Percentiles rank a stretch among this genome's conserved stretches.
phyloP scores from a whole-genome alignment of 2,888 invertebrate genomes.

The Noctua pronuba region DNA sequence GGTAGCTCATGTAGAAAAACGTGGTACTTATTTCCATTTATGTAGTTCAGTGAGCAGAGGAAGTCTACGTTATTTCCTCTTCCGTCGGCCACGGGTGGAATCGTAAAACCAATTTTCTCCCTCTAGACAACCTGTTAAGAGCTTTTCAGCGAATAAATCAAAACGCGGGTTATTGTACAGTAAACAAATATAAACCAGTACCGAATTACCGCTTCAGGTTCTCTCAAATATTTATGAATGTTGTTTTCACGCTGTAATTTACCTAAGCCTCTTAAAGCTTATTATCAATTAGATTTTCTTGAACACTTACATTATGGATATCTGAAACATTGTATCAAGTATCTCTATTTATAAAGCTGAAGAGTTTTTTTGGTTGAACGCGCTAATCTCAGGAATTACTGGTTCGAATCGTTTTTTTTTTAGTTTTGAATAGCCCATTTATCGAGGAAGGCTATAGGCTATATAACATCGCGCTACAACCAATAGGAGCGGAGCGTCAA shows the following conservation, averaged over 20 bases:
- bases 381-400: too few species aligned
- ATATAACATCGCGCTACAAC: too few species aligned
- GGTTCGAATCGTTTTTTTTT: too few species aligned
- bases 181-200: conserved; percentile 43
- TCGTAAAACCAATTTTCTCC: conserved; percentile 74
- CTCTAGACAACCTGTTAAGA: conserved; percentile 60
- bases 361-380: too few species aligned
- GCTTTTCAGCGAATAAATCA: conserved; percentile 60
- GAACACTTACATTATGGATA: neutral
- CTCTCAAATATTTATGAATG: conserved; percentile 33
- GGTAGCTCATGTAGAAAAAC: conserved; percentile 1
- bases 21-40: conserved; percentile 47
- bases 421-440: too few species aligned
- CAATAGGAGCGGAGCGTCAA: too few species aligned
- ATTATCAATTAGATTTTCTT: neutral
- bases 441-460: too few species aligned
- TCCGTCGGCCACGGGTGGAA: conserved; percentile 60
- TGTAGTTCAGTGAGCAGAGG: conserved; percentile 53
- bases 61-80: conserved; percentile 70
- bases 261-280: neutral
- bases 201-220: conserved; percentile 34
- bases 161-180: conserved; percentile 44
- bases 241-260: conserved; percentile 4
- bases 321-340: neutral
- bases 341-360: too few species aligned